Evolutionary conservation across 2,113 vertebrate species (phyloP), one percentile per base, ranked within the genome.

Genomic region (Dendropsophus ebraccatus): DNA sequence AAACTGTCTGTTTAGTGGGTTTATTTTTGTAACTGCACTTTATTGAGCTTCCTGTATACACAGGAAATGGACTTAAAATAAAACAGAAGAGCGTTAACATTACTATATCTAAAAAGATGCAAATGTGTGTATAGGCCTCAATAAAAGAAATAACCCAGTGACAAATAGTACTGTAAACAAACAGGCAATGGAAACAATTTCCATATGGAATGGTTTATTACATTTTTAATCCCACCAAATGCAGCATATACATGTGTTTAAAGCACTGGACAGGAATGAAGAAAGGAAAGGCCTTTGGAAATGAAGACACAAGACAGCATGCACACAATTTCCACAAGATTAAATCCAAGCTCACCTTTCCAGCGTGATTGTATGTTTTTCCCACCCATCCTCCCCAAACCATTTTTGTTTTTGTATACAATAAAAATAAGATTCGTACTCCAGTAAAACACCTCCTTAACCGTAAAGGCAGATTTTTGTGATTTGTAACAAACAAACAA

Each of bases 131-230:
- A 11, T 49, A 49, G 4, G 45, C 4, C 10, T 4, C 45, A 47
- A n/a, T 47, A 47, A 47, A 5, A 4, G 10, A 47, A 47, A 47
- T 47, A 10, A 47, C 45, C n/a, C n/a, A 28, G 10, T 8, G 14
- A 14, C 2, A 4, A 10, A 1, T n/a, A 6, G 28, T 75, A 28
- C 11, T 50, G 45, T 14, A 73, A 28, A n/a, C 49, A 80, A 62
- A 45, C 3, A 78, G 21, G 32, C 84, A 79, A 19, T 54, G 21
- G n/a, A 72, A 30, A 54, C 21, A 50, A 13, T 41, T 73, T 92
- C 96, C 92, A 87, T 93, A 95, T 90, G 95, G 96, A 96, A 96
- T 94, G 96, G 93, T 96, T 96, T 97, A 99, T 98, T 98, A 94
- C 91, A 85, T 88, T 94, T n/a, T 95, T 96, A 94, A 94, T 96